Evolutionary conservation across 2,113 vertebrate genomes (phyloP), one percentile per base, ranked within the genome.

Genomic region (Guaruba guarouba): DNA sequence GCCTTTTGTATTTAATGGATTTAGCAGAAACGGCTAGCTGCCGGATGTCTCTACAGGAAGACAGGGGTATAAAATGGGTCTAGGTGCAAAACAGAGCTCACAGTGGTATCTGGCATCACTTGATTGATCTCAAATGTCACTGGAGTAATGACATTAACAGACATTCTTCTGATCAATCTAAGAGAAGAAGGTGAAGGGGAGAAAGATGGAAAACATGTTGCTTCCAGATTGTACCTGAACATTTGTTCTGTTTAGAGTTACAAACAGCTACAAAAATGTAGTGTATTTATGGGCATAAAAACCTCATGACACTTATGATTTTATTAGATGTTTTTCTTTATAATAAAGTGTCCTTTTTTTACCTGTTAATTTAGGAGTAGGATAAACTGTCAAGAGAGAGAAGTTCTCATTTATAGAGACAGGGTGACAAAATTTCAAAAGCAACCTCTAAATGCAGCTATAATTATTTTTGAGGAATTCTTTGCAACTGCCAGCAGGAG

Each of bases 11-110:
- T 41, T 71, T 68, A 52, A 70, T 41, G 39, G 41, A 64, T 69
- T 90, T 57, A 90, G 61, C 46, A 73, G 52, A 81, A 87, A 57
- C 9, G 41, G 37, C 2, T 74, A 39, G 10, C 63, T 92, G 43
- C 64, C 75, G 11, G 54, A 19, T 84, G 52, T 76, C 12, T 70
- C 31, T 79, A 33, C 33, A 20, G 49, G 39, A 86, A 63, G 10
- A 25, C 0, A 33, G 41, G 61, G 41, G 22, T 88, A 20, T 31
- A 39, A 48, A 9, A 9, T 74, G 14, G 14, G 29, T 11, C 31
- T 82, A 77, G 54, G 35, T 80, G 74, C 70, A 89, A 73, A 96
- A 68, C 14, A 77, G 76, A 93, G 74, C 22, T 91, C 61, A 76
- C 48, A 79, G 13, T 11, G 6, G 35, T 37, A 48, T 67, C 19